Percentiles rank a stretch among this genome's conserved stretches.
phyloP scores from a whole-genome alignment of 1,140 invertebrate genomes.

The Ostrea denselamellosa region DNA sequence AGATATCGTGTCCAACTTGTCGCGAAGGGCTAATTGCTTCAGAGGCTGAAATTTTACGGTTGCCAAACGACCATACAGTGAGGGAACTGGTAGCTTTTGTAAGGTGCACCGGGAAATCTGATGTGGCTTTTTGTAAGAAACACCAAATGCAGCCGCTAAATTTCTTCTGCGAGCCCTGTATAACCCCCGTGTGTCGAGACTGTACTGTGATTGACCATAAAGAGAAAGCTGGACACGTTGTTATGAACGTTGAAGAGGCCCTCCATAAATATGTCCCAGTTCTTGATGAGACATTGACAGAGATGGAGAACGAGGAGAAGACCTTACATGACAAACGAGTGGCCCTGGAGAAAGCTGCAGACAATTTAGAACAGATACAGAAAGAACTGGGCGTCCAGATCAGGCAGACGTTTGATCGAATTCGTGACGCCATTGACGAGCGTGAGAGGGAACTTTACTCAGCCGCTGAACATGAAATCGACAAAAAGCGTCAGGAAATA shows the following conservation, averaged over 20 bases:
- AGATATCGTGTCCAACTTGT: slow-evolving; percentile 86
- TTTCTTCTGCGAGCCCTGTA: slow-evolving; percentile 77
- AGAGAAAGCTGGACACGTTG: slow-evolving; percentile 71
- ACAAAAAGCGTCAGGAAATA: slow-evolving; percentile 66
- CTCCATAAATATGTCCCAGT: slow-evolving; percentile 73
- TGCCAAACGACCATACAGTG: slow-evolving; percentile 75
- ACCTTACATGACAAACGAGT: slow-evolving; percentile 64
- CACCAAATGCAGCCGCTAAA: slow-evolving; percentile 75
- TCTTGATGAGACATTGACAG: slow-evolving; percentile 68
- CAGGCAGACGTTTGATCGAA: slow-evolving; percentile 69
- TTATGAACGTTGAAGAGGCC: slow-evolving; percentile 74
- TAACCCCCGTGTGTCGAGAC: slow-evolving; percentile 74
- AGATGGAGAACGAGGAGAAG: slow-evolving; percentile 64
- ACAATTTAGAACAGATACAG: slow-evolving; percentile 71
- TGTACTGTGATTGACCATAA: slow-evolving; percentile 77
- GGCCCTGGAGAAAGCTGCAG: slow-evolving; percentile 65
- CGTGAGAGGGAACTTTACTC: slow-evolving; percentile 71
- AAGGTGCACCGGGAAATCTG: slow-evolving; percentile 65
- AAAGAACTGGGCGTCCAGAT: slow-evolving; percentile 68
- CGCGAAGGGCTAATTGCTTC: slow-evolving; percentile 96
- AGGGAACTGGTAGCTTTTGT: slow-evolving; percentile 71
- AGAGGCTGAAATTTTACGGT: slow-evolving; percentile 69
- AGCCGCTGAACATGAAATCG: slow-evolving; percentile 70
- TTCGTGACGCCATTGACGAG: slow-evolving; percentile 69
- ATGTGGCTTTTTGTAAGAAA: slow-evolving; percentile 72